Evolutionary conservation across 2,113 vertebrate species (phyloP), one percentile per base, ranked within the genome.

Genomic region (Puntigrus tetrazona): DNA sequence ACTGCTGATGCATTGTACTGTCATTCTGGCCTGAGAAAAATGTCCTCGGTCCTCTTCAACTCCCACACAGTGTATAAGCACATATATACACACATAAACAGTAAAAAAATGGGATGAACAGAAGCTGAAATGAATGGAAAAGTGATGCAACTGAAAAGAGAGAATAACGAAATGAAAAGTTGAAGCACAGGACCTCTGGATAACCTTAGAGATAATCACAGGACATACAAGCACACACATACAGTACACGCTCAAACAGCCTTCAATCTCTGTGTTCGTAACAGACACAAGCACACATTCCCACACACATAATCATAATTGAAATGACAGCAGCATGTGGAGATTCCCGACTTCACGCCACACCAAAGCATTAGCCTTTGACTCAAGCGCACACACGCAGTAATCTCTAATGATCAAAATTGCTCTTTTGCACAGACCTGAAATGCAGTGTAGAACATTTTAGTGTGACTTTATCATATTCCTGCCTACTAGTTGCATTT

Each of bases 21-120:
- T 81, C n/a, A 38, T 55, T 87, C 67, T 86, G 80, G 8, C 81
- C 78, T 73, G 73, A 88, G 47, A 79, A 63, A n/a, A 85, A 85
- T 80, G 50, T 72, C 77, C 27, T 16, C 73, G 75, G 63, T 72
- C 55, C 55, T 74, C 78, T 86, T 61, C 10, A 73, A 76, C 84
- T 88, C 83, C 88, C 76, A 90, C 87, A 81, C 87, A 89, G 81
- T 88, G 41, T 70, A 72, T 83, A 79, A 47, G 75, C 14, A 27
- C 80, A 76, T 22, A 88, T 57, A 82, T 72, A 76, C 69, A 83
- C 67, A 31, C 82, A 76, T 45, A 55, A 34, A 72, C 11, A 38
- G 29, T 20, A 4, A 77, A 77, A n/a, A 59, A 20, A 77, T 9
- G 36, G 36, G 22, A 70, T 25, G 10, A 22, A 70, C 22, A 41